phyloP scores from a whole-genome alignment of 1,140 invertebrate genomes.

The Coptotermes formosanus region DNA sequence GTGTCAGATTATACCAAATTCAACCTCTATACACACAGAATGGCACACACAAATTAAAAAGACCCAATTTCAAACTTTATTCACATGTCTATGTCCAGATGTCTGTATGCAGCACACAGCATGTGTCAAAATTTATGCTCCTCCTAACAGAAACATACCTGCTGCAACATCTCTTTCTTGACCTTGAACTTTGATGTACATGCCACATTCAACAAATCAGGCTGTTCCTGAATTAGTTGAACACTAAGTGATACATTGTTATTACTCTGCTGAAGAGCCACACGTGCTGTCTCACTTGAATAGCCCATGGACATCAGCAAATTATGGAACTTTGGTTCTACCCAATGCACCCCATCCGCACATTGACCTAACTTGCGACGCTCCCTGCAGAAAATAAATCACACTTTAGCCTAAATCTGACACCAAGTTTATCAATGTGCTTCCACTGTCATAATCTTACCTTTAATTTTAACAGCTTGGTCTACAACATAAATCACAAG shows the following conservation, averaged over 20 bases:
- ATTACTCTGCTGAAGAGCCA: slow-evolving; percentile 61
- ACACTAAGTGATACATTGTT: slow-evolving; percentile 66
- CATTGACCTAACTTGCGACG: slow-evolving; percentile 49
- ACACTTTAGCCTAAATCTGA: not conserved
- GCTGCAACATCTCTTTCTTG: slow-evolving; percentile 30
- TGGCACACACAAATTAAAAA: no score
- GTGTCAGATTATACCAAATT: no score
- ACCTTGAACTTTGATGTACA: slow-evolving; percentile 38
- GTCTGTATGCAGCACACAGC: no score
- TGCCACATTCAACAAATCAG: slow-evolving; percentile 37
- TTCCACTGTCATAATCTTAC: no score
- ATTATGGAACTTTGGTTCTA: slow-evolving; percentile 55
- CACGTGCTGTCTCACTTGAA: slow-evolving; percentile 51
- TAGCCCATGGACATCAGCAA: slow-evolving; percentile 67
- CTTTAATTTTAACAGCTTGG: no score
- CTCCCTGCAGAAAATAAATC: slow-evolving; percentile 42
- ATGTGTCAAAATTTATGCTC: no score
- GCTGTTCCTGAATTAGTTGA: slow-evolving; percentile 59
- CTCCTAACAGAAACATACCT: slow-evolving; percentile 13
- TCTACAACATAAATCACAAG: no score
- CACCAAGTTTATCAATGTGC: no score
- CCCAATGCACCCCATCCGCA: slow-evolving; percentile 51
- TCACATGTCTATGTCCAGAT: no score
- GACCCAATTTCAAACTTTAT: no score
- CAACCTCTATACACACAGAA: no score